Evolutionary conservation across 2,113 vertebrate species (phyloP), one percentile per base, ranked within the genome.

Genomic region (Paralichthys olivaceus): DNA sequence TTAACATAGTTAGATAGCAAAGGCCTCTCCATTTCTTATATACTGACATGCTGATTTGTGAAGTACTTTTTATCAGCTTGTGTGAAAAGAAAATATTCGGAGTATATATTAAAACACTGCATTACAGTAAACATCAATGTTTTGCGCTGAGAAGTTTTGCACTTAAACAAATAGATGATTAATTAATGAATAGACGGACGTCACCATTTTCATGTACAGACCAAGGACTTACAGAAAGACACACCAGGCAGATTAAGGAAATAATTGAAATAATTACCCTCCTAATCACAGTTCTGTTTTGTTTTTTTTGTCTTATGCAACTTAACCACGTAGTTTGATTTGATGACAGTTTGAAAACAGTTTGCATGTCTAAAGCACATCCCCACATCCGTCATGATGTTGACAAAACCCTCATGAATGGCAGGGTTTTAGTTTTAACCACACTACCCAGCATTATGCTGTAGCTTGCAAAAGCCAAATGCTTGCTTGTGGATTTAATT

Each of bases 1-100:
- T 72, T 54, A 60, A 63, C 69, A 47, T 55, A 20, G 56, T 37
- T 56, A 45, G 19, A 32, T 28, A 22, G n/a, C 45, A 29, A 34
- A 69, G 5, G 11, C 28, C 26, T 22, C 0, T 54, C 8, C 25
- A n/a, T 64, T 80, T 63, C 58, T 72, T 74, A 28, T 26, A 15
- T 62, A 25, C 57, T 65, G 23, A 11, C n/a, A 26, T 29, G 3
- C 29, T 28, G 7, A 57, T 69, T 20, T 62, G 4, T 54, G 0
- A 43, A 37, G 26, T 14, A n/a, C 28, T 60, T 25, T 57, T 26
- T 56, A 12, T 1, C 64, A 32, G 43, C 14, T 17, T 5, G n/a
- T 5, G 32, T 23, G 59, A 19, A 19, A 58, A 28, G 2, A 17
- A 63, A 45, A 45, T 19, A 26, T 19, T 45, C n/a, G 7, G 17